Evolutionary conservation across 2,797 vertebrate genomes (phyloP).

Genomic region (Rousettus madagascariensis): DNA sequence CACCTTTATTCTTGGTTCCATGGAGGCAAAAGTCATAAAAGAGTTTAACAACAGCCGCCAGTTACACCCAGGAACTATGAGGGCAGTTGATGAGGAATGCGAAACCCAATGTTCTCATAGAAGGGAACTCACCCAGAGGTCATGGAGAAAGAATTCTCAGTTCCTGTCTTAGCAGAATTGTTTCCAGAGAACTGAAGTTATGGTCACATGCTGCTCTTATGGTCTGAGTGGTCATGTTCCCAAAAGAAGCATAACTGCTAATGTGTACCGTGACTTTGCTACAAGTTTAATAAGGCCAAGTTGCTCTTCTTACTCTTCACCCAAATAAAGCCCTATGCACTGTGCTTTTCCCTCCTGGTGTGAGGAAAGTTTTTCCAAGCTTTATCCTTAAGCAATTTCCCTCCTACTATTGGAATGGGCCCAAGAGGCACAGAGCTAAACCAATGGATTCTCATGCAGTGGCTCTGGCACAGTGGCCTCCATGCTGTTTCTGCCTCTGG

Average conservation of each 20-base stretch:
- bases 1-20: constrained; percentile 26
- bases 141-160: constrained; percentile 56
- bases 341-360: not conserved
- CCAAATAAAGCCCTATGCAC: not conserved
- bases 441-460: not conserved
- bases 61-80: constrained; percentile 32
- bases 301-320: not conserved
- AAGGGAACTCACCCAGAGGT: not conserved
- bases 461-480: not conserved
- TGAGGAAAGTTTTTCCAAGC: not conserved
- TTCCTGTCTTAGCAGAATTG: constrained; percentile 36
- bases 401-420: not conserved
- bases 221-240: not conserved
- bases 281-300: not conserved
- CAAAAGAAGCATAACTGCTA: not conserved
- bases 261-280: not conserved
- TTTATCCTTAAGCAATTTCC: not conserved
- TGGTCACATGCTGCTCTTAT: not conserved
- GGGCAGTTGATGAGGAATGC: constrained; percentile 52
- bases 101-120: constrained; percentile 37
- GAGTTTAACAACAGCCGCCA: not conserved
- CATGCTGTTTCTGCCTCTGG: not conserved
- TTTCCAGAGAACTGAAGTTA: constrained; percentile 53
- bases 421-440: not conserved
- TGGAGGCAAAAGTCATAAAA: constrained; percentile 21